phyloP scores from a whole-genome alignment of 2,888 invertebrate genomes.

The Eristalis pertinax region DNA sequence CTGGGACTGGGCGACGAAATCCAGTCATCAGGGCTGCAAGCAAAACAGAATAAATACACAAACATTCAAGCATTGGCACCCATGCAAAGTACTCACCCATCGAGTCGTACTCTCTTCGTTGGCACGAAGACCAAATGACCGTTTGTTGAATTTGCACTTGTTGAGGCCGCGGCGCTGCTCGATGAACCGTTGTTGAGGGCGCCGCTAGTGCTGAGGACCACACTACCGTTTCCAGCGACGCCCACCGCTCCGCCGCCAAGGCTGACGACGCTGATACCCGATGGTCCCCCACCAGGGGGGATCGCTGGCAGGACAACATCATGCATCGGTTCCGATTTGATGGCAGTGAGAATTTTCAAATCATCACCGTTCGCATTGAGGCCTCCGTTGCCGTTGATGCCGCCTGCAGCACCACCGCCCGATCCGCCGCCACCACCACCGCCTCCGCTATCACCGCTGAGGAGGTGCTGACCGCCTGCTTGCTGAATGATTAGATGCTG shows the following conservation, averaged over 20 bases:
- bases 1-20: slow-evolving; percentile 85
- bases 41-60: background rate
- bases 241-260: slow-evolving; percentile 50
- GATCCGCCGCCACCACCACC: slow-evolving; percentile 38
- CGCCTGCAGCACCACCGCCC: slow-evolving; percentile 15
- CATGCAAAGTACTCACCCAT: slow-evolving; percentile 77
- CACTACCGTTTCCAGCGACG: slow-evolving; percentile 54
- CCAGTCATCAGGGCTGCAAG: slow-evolving; percentile 83
- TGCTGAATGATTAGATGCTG: slow-evolving; percentile 73
- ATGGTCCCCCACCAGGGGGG: slow-evolving; percentile 55
- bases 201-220: slow-evolving; percentile 48
- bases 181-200: slow-evolving; percentile 47
- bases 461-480: slow-evolving; percentile 68
- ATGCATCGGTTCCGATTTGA: slow-evolving; percentile 80
- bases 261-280: slow-evolving; percentile 59
- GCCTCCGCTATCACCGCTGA: slow-evolving; percentile 65
- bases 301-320: slow-evolving; percentile 75
- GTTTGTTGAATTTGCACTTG: slow-evolving; percentile 79
- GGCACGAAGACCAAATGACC: slow-evolving; percentile 80
- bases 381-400: slow-evolving; percentile 47
- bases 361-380: slow-evolving; percentile 75
- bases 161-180: slow-evolving; percentile 70
- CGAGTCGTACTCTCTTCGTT: slow-evolving; percentile 83
- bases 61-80: background rate
- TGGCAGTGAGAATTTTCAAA: slow-evolving; percentile 79